Conservation (phyloP, 2,113 vertebrate species). For the Nipponia nippon region DNA sequence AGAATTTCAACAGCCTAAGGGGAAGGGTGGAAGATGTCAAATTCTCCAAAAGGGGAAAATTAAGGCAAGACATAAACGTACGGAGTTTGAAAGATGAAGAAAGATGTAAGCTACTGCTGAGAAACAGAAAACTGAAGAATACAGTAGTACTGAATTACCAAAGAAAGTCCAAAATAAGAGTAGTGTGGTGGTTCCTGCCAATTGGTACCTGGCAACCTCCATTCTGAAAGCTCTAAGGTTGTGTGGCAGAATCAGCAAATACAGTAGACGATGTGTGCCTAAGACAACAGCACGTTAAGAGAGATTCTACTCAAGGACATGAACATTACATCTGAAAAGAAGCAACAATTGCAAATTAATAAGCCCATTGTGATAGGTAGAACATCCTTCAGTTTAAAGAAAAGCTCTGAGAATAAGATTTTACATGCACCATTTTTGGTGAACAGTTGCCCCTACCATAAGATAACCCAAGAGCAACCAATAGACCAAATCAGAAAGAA, state of each 20-base stretch:
- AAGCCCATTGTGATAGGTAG: neutral
- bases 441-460: neutral
- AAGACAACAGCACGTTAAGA: neutral
- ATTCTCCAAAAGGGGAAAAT: neutral
- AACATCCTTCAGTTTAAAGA: neutral
- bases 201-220: neutral
- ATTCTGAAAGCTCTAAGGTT: neutral
- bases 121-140: neutral
- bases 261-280: neutral
- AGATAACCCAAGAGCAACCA: neutral
- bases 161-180: neutral
- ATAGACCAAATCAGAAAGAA: neutral
- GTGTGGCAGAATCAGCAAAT: neutral
- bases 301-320: neutral
- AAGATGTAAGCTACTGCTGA: neutral
- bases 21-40: neutral
- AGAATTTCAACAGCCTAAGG: neutral
- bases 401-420: neutral
- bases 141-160: neutral
- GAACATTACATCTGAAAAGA: neutral
- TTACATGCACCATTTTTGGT: neutral
- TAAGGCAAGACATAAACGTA: neutral
- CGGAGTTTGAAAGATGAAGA: neutral
- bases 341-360: neutral
- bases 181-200: neutral